phyloP scores from a whole-genome alignment of 1,140 invertebrate genomes.

The Drosophila nigromelanica region DNA sequence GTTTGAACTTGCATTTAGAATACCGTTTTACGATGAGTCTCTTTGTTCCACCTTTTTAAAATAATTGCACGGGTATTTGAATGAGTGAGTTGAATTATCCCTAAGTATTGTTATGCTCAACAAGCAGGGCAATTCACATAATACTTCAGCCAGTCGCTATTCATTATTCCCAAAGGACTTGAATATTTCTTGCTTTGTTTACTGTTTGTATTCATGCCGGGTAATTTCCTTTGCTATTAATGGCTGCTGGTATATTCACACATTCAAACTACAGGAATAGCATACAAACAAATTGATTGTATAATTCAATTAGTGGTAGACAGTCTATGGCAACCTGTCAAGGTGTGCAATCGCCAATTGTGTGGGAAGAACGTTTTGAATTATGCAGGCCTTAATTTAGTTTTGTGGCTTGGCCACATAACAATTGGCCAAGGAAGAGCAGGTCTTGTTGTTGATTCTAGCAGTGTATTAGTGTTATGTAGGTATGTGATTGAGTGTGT shows the following conservation, averaged over 20 bases:
- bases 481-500: not conserved
- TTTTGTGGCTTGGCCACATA: constrained; percentile 5
- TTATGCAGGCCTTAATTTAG: constrained; percentile 64
- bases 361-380: constrained; percentile 31
- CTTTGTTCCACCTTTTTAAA: too few species aligned
- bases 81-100: too few species aligned
- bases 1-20: too few species aligned
- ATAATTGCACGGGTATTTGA: too few species aligned
- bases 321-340: not conserved
- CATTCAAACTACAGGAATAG: not conserved
- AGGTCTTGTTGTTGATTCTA: constrained; percentile 10
- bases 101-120: too few species aligned
- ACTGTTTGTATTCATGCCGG: constrained; percentile 7
- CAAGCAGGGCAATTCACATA: too few species aligned
- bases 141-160: too few species aligned
- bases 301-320: constrained; percentile 62
- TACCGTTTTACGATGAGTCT: too few species aligned
- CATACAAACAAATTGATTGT: constrained; percentile 23
- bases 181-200: not conserved
- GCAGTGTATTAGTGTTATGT: not conserved
- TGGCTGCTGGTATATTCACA: constrained; percentile 36
- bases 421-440: constrained; percentile 16
- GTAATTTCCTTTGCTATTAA: constrained; percentile 24
- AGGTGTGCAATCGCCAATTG: not conserved
- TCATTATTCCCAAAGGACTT: too few species aligned